Percentiles rank a stretch among this genome's conserved stretches.
phyloP scores from a whole-genome alignment of 2,797 vertebrate genomes.

The Rousettus madagascariensis region DNA sequence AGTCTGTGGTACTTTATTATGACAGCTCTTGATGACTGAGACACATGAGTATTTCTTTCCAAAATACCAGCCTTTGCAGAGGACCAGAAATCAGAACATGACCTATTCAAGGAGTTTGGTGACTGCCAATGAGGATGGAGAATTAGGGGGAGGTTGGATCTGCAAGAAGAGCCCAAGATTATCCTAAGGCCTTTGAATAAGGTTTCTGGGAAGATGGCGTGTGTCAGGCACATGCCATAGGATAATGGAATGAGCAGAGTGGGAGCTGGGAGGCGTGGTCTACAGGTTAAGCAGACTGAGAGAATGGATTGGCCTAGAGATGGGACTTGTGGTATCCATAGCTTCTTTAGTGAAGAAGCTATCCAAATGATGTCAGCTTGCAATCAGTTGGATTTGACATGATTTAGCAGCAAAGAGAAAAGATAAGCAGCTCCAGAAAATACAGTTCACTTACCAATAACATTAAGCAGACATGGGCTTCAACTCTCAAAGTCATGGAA shows the following conservation, averaged over 20 bases:
- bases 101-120: not conserved
- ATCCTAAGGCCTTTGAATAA: not conserved
- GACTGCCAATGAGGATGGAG: not conserved
- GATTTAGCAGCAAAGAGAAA: conserved; percentile 3
- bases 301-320: not conserved
- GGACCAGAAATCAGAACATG: not conserved
- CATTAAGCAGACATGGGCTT: not conserved
- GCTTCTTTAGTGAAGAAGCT: not conserved
- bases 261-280: not conserved
- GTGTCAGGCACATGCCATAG: not conserved
- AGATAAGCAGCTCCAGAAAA: not conserved
- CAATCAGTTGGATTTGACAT: not conserved
- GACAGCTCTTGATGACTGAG: not conserved
- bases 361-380: not conserved
- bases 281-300: not conserved
- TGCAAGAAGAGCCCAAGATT: not conserved
- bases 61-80: not conserved
- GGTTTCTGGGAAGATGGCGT: not conserved
- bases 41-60: not conserved
- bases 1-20: not conserved
- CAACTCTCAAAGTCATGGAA: not conserved
- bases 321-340: not conserved
- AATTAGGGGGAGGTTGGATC: not conserved
- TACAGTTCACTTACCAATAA: not conserved
- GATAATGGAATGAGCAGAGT: not conserved